Percentiles rank a stretch among this genome's conserved stretches.
Conservation (phyloP, 2,888 invertebrate species). For the Stenoptilia bipunctidactyla region DNA sequence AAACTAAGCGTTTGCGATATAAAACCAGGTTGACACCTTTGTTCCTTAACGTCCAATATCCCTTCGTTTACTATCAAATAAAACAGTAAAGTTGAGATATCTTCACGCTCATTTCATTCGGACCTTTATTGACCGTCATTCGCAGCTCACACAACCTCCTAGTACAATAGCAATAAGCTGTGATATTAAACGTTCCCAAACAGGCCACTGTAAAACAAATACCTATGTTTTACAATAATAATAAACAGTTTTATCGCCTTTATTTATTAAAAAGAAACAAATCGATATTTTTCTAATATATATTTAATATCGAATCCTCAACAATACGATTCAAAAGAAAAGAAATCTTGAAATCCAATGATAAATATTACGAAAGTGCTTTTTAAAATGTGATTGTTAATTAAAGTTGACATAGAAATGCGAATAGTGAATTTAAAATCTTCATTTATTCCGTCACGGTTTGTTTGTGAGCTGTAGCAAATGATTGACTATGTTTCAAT, state of each 20-base stretch:
- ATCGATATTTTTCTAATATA: too few relatives aligned
- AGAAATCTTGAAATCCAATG: too few relatives aligned
- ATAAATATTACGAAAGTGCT: constrained; percentile 47
- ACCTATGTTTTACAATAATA: too few relatives aligned
- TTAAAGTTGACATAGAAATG: constrained; percentile 69
- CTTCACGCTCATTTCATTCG: constrained; percentile 33
- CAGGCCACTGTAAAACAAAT: too few relatives aligned
- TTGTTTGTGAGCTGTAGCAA: constrained; percentile 62
- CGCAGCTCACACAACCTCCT: constrained; percentile 18
- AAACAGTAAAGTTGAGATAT: constrained; percentile 21
- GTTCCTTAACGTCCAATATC: constrained; percentile 11
- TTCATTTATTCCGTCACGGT: constrained; percentile 67
- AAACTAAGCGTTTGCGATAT: background rate
- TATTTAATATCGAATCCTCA: too few relatives aligned
- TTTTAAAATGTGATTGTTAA: constrained; percentile 64
- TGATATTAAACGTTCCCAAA: constrained; percentile 28
- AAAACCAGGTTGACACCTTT: too few relatives aligned
- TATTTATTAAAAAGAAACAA: too few relatives aligned
- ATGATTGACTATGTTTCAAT: constrained; percentile 70
- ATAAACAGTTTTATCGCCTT: too few relatives aligned
- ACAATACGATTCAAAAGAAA: too few relatives aligned
- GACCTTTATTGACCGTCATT: constrained; percentile 34
- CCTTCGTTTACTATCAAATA: constrained; percentile 19
- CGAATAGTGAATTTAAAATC: constrained; percentile 60
- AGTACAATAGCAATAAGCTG: constrained; percentile 28